These are phyloP conservation scores for Seriola dumerili DNA, from an alignment of 2,113 vertebrate species.

Conservation along the genomic window DNA sequence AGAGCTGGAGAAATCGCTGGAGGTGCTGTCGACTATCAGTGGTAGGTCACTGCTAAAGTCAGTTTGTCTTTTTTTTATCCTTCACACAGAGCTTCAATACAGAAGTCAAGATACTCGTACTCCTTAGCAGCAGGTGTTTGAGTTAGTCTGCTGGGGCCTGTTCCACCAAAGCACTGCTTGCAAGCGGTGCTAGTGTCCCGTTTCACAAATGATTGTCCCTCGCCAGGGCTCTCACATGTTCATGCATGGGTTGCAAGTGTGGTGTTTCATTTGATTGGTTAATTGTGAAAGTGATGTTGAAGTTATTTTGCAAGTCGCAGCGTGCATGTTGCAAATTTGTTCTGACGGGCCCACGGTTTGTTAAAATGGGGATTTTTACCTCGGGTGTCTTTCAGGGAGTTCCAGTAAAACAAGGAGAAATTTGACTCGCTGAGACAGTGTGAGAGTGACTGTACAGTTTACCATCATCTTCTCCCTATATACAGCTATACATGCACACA, in stretches of 20 bases:
- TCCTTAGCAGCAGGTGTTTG: slow-evolving; percentile 5
- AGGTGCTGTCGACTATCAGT: slow-evolving; percentile 41
- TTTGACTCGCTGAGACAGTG: neutral
- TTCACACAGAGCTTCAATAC: neutral
- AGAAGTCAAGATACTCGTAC: neutral
- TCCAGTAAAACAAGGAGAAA: neutral
- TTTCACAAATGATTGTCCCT: neutral
- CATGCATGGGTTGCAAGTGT: neutral
- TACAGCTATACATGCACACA: no score
- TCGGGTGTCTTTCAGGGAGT: neutral
- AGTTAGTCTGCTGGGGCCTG: neutral
- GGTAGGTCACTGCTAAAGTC: slow-evolving; percentile 34
- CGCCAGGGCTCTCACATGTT: neutral
- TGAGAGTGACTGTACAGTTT: no score
- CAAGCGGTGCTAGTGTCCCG: neutral
- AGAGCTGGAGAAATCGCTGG: slow-evolving; percentile 36
- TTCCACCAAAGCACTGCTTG: neutral
- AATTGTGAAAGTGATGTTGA: neutral
- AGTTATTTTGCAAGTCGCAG: neutral
- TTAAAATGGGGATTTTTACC: neutral
- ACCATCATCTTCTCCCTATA: no score
- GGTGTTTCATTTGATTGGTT: neutral
- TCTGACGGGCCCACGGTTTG: neutral
- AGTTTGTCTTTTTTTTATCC: no score
- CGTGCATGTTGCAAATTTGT: neutral